Evolutionary conservation across 2,113 vertebrate genomes (phyloP).

Genomic region (Tragulus kanchil): DNA sequence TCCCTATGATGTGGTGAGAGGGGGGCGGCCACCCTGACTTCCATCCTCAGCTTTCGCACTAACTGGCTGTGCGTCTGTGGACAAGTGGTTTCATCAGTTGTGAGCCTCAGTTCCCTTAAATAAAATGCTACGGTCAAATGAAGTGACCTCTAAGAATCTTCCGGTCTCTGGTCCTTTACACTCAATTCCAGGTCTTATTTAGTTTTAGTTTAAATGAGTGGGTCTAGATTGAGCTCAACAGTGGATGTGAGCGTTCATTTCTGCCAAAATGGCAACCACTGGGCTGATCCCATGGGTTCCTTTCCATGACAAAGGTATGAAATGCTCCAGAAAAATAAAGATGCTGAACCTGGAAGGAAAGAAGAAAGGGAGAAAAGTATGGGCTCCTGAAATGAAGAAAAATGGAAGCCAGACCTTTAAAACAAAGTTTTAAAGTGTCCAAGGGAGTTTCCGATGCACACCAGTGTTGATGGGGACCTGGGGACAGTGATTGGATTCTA

Average conservation of each 20-base stretch:
- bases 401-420: neutral
- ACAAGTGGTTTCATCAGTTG: neutral
- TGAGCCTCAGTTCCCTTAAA: neutral
- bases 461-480: neutral
- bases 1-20: neutral
- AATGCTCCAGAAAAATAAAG: slow-evolving; percentile 1
- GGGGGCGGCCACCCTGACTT: neutral
- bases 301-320: neutral
- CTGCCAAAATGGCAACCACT: neutral
- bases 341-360: neutral
- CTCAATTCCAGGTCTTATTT: neutral
- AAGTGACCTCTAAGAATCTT: neutral
- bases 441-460: neutral
- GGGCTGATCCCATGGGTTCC: neutral
- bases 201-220: neutral
- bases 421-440: neutral
- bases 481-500: neutral
- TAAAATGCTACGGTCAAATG: neutral
- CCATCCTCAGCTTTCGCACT: neutral
- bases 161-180: neutral
- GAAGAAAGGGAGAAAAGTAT: neutral
- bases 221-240: neutral
- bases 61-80: neutral
- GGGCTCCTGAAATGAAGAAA: neutral
- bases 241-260: neutral